Evolutionary conservation across 2,888 invertebrate genomes (phyloP), one percentile per base, ranked within the genome.

Genomic region (Nematopogon swammerdamellus): DNA sequence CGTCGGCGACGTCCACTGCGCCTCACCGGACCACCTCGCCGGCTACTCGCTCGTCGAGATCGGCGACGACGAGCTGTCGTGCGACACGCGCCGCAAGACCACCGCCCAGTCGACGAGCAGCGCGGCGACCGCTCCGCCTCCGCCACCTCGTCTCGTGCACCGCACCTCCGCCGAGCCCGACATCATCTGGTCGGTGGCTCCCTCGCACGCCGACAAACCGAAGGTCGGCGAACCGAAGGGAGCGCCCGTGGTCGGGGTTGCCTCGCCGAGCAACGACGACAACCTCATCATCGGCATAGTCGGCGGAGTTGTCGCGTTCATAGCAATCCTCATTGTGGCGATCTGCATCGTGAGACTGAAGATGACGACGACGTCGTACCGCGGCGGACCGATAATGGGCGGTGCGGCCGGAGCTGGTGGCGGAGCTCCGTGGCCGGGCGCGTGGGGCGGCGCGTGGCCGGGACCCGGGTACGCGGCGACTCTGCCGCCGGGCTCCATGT

Each of bases 221-320:
- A 75, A 81, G 59, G 64, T 83, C 4, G 83, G 79, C 18, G 84
- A 81, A 46, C 81, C 83, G 49, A 87, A 86, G 67, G 82, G 81
- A 45, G 82, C 82, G 14, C 81, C 76, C 20, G 77, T 81, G 2
- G 66, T 80, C 2, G 82, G 82, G 2, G 80, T 81, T 51, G 80
- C 82, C 8, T 73, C 86, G 0, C 82, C 91, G 11, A 88, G 85
- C 50, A 94, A 93, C 60, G 95, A 95, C 59, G 95, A 95, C 58
- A 94, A 93, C 3, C 77, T 95, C n/a, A 95, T 95, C 48, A 95
- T 95, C 52, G 93, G 93, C n/a, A 95, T 95, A 56, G 94, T 95
- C 0, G 94, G 94, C 1, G 94, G 95, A 1, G 94, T 95, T 1
- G 93, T 95, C 1, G 92, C 91, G 1, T 92, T 95, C 63, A 93